A percentile compares a stretch with the other conserved stretches of the same genome.
phyloP scores from a whole-genome alignment of 2,888 invertebrate species.

The Philhelius pedissequus region DNA sequence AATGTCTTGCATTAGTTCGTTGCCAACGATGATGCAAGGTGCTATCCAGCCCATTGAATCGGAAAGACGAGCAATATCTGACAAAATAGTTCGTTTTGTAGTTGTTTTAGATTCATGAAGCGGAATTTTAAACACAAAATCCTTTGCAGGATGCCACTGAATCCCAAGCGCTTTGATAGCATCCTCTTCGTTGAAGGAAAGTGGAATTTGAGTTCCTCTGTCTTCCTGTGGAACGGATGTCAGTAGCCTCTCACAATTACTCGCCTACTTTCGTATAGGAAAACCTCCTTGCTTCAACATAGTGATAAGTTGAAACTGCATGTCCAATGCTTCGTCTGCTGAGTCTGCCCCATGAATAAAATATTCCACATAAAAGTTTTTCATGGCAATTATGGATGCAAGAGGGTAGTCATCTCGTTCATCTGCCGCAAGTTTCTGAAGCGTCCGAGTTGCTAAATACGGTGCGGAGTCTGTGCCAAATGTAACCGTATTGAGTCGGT shows the following conservation, averaged over 20 bases:
- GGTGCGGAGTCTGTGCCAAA: too few relatives aligned
- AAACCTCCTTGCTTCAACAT: conserved; percentile 19
- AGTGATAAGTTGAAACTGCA: neutral
- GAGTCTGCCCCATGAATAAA: conserved; percentile 3
- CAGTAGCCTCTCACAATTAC: conserved; percentile 9
- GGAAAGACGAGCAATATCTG: conserved; percentile 47
- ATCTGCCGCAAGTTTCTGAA: too few relatives aligned
- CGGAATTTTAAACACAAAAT: neutral
- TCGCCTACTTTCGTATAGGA: conserved; percentile 21
- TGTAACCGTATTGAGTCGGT: too few relatives aligned
- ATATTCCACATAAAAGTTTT: conserved; percentile 2
- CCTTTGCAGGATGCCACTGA: neutral
- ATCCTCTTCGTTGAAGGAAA: too few relatives aligned
- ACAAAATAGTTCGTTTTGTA: conserved; percentile 30
- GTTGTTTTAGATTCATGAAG: neutral
- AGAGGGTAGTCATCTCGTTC: too few relatives aligned
- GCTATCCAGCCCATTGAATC: conserved; percentile 61
- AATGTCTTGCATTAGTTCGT: too few relatives aligned
- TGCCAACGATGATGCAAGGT: conserved; percentile 45
- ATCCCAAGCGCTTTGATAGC: too few relatives aligned
- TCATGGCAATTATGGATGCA: neutral
- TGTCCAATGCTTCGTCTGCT: conserved; percentile 4
- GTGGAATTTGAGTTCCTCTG: neutral
- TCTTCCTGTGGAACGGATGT: neutral
- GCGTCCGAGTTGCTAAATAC: too few relatives aligned